Percentiles rank a stretch among this genome's conserved stretches.
phyloP scores from a whole-genome alignment of 2,888 invertebrate genomes.

The Carpatolechia fugitivella region DNA sequence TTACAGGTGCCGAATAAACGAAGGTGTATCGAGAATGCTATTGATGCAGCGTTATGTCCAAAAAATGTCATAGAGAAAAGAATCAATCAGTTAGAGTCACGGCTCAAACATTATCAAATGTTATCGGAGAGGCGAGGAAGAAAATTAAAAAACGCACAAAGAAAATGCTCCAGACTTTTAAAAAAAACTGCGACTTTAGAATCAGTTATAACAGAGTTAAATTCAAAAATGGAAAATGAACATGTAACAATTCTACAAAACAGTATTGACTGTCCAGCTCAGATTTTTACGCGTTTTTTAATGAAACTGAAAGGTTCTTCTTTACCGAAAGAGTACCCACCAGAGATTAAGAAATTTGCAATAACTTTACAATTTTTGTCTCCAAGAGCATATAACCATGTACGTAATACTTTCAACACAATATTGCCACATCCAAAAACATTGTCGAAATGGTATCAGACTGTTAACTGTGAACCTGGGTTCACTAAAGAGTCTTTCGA shows the following conservation, averaged over 20 bases:
- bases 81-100: too few relatives aligned
- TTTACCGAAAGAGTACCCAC: not conserved
- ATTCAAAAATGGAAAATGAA: not conserved
- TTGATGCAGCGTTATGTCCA: too few relatives aligned
- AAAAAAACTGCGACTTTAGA: not conserved
- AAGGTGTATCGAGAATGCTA: too few relatives aligned
- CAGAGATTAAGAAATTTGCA: slow-evolving; percentile 1
- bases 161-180: not conserved
- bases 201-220: not conserved
- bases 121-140: not conserved
- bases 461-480: not conserved
- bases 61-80: too few relatives aligned
- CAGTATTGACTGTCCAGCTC: not conserved
- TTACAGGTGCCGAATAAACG: too few relatives aligned
- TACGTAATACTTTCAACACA: not conserved
- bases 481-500: not conserved
- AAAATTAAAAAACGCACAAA: not conserved
- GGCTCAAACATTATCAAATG: not conserved
- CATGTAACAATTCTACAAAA: not conserved
- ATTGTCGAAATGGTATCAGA: not conserved
- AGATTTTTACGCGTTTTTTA: not conserved
- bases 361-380: slow-evolving; percentile 5
- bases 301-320: not conserved
- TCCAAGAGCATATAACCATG: slow-evolving; percentile 1
- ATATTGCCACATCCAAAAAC: slow-evolving; percentile 3